A percentile compares a stretch with the other conserved stretches of the same genome.
Conservation (phyloP, 2,797 vertebrate species). For the Falco novaeseelandiae region DNA sequence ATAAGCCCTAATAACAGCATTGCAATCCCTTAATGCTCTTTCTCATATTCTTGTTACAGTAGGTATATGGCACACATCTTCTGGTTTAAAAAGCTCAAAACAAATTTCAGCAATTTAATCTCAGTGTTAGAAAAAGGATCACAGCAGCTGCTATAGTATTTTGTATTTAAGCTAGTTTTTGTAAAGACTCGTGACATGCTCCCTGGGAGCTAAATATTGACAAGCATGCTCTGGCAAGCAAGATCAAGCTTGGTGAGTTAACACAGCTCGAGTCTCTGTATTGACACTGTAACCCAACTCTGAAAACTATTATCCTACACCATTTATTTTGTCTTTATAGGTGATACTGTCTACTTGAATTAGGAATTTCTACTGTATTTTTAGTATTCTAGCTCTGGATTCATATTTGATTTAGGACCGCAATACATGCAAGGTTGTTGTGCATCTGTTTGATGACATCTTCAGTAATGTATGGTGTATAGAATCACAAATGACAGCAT, state of each 20-base stretch:
- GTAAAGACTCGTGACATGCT: slow-evolving; percentile 67
- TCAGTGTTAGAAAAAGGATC: slow-evolving; percentile 79
- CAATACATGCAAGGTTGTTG: neutral
- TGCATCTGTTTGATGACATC: slow-evolving; percentile 9
- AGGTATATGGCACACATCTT: slow-evolving; percentile 52
- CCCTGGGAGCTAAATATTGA: slow-evolving; percentile 78
- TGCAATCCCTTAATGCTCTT: slow-evolving; percentile 54
- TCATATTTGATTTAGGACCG: slow-evolving; percentile 64
- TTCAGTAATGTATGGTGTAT: slow-evolving; percentile 16
- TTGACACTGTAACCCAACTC: slow-evolving; percentile 73
- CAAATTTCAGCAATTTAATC: slow-evolving; percentile 75
- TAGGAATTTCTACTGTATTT: slow-evolving; percentile 62
- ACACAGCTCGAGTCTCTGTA: slow-evolving; percentile 66
- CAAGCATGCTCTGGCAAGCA: slow-evolving; percentile 78
- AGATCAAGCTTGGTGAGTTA: slow-evolving; percentile 81
- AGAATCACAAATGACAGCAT: slow-evolving; percentile 1
- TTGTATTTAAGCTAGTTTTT: slow-evolving; percentile 76
- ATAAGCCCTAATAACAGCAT: slow-evolving; percentile 53
- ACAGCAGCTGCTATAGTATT: slow-evolving; percentile 75
- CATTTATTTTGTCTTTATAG: slow-evolving; percentile 72
- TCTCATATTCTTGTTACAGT: slow-evolving; percentile 50
- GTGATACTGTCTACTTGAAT: slow-evolving; percentile 68
- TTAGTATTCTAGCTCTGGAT: slow-evolving; percentile 49
- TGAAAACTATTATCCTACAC: slow-evolving; percentile 73
- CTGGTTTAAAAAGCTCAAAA: slow-evolving; percentile 66